These are phyloP conservation scores for Argyresthia albistria DNA, from an alignment of 2,888 invertebrate species.

Conservation along the genomic window DNA sequence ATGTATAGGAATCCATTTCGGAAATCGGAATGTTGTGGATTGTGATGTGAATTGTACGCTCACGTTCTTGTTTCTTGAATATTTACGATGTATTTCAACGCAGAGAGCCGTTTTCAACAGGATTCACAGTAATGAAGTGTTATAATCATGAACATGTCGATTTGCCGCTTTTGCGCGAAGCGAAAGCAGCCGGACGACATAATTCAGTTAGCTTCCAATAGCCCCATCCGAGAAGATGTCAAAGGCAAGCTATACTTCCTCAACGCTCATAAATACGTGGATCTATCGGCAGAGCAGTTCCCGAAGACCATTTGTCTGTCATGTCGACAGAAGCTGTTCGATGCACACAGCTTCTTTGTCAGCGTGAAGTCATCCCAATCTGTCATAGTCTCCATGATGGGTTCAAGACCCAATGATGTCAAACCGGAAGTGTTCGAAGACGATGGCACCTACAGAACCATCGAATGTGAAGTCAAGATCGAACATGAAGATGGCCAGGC, in stretches of 20 bases:
- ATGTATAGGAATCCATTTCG: too few species aligned
- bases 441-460: not conserved
- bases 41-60: too few species aligned
- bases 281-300: constrained; percentile 21
- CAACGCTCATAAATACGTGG: constrained; percentile 23
- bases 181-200: constrained; percentile 28
- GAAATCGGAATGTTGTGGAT: too few species aligned
- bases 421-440: not conserved
- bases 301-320: constrained; percentile 39
- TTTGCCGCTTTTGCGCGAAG: constrained; percentile 29
- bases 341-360: constrained; percentile 33
- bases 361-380: constrained; percentile 35
- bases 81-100: not conserved
- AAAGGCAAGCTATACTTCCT: constrained; percentile 28
- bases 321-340: constrained; percentile 32
- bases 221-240: constrained; percentile 21
- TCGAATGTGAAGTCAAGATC: not conserved
- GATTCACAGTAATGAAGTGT: constrained; percentile 5
- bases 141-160: too few species aligned
- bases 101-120: constrained; percentile 7
- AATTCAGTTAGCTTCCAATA: constrained; percentile 23
- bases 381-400: constrained; percentile 12
- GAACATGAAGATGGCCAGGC: not conserved
- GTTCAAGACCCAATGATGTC: not conserved
- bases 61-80: constrained; percentile 15